These are phyloP conservation scores for Pterophyllum scalare DNA, from an alignment of 2,113 vertebrate species.

Conservation along the genomic window DNA sequence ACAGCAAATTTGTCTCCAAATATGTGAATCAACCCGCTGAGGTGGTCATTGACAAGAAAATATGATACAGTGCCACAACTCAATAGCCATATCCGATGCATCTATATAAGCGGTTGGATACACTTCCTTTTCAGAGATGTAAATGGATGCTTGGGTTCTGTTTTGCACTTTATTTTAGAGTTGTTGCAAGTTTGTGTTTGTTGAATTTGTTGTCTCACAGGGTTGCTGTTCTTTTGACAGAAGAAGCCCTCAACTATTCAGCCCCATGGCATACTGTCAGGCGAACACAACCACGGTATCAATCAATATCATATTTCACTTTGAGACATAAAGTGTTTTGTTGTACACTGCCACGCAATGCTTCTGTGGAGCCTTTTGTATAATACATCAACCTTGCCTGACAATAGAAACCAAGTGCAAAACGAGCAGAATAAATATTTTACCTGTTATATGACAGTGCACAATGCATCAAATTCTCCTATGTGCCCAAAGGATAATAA, in stretches of 20 bases:
- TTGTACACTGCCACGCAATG: conserved; percentile 46
- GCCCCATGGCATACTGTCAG: conserved; percentile 35
- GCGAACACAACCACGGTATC: conserved; percentile 41
- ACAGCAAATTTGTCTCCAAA: neutral
- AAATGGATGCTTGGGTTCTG: neutral
- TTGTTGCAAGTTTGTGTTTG: neutral
- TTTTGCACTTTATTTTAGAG: conserved; percentile 8
- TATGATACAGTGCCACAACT: neutral
- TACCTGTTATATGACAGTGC: conserved; percentile 46
- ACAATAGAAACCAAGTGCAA: conserved; percentile 48
- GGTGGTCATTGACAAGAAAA: neutral
- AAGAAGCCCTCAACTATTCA: conserved; percentile 10
- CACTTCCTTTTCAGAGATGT: neutral
- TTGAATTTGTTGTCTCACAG: neutral
- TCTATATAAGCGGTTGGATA: neutral
- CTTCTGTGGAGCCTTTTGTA: conserved; percentile 37
- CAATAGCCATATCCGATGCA: neutral
- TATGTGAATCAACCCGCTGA: neutral
- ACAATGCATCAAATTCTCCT: conserved; percentile 48
- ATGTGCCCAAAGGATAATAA: conserved; percentile 38
- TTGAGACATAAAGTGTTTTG: conserved; percentile 57
- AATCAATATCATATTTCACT: conserved; percentile 64
- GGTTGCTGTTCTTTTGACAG: conserved; percentile 23
- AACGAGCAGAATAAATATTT: conserved; percentile 61
- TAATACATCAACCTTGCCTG: conserved; percentile 55